These are phyloP conservation scores for Siderastrea radians DNA, from an alignment of 92 coral and sea anemone genomes.

Conservation along the genomic window DNA sequence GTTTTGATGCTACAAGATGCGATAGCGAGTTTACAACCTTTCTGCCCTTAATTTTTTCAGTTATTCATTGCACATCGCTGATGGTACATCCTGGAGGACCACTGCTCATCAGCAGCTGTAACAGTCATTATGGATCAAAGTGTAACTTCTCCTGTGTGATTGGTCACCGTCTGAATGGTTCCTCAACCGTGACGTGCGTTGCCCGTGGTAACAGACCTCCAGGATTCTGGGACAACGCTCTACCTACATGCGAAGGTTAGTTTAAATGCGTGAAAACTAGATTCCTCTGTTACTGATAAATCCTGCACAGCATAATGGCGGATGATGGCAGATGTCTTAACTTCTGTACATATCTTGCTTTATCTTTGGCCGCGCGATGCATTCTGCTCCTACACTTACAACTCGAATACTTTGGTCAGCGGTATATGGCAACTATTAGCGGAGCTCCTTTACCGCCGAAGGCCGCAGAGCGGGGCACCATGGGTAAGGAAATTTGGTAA, in stretches of 20 bases:
- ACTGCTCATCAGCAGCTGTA: conserved; percentile 26
- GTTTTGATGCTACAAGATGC: too few relatives aligned
- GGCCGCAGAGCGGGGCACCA: neutral
- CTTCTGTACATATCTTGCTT: too few relatives aligned
- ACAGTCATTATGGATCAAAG: conserved; percentile 4
- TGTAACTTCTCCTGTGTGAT: conserved; percentile 50
- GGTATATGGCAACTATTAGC: too few relatives aligned
- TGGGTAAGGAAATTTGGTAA: too few relatives aligned
- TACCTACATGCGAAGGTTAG: too few relatives aligned
- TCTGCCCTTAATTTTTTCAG: neutral
- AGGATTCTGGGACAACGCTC: too few relatives aligned
- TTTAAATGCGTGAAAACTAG: neutral
- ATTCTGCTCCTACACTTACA: too few relatives aligned
- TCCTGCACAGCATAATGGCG: neutral
- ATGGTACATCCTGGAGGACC: neutral
- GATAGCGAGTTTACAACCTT: too few relatives aligned
- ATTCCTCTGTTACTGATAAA: neutral
- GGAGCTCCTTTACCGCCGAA: neutral
- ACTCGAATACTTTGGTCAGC: too few relatives aligned
- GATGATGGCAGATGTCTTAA: too few relatives aligned
- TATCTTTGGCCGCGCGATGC: too few relatives aligned
- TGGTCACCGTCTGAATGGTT: conserved; percentile 21
- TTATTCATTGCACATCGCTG: conserved; percentile 33
- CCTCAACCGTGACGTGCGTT: neutral
- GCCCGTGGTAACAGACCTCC: too few relatives aligned